Evolutionary conservation across 1,140 invertebrate species (phyloP), one percentile per base, ranked within the genome.

Genomic region (Hycleus cichorii): DNA sequence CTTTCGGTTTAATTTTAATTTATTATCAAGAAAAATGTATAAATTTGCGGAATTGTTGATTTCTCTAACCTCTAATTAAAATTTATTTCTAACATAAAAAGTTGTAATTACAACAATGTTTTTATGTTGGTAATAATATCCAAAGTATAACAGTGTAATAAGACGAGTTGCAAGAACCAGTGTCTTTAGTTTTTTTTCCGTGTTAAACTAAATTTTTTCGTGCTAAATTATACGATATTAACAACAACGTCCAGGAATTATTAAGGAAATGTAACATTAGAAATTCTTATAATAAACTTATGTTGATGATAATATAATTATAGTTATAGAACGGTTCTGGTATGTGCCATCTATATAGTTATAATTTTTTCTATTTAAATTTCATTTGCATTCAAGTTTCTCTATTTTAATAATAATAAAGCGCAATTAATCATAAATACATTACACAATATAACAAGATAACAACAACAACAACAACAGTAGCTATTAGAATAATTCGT

Each of bases 251-350:
- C 47, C 47, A 53, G 27, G 11, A 42, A 40, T 32, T 44, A 53
- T 53, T 53, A 45, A 53, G 39, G 12, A 27, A 39, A 6, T 18
- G 7, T 50, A 50, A 40, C 42, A 50, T 50, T 24, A 50, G 38
- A 39, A 50, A 50, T 50, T 50, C 42, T 50, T 39, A 18, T 53
- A 46, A 32, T 53, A 46, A 42, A 42, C 27, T 38, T 18, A 8
- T 10, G 38, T 43, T 53, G 51, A 53, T 53, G 51, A 53, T 53
- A 53, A 53, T 53, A 53, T 53, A 53, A 53, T 53, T 53, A 53
- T 53, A 53, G 43, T 39, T 46, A 45, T 53, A 26, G 9, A 46
- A 32, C 18, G 7, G 24, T 26, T 12, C 39, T 26, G 51, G 51
- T 46, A 53, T 53, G 51, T 53, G 51, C 51, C 42, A 53, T 10